Evolutionary conservation across 2,888 invertebrate genomes (phyloP), one percentile per base, ranked within the genome.

Genomic region (Epinotia demarniana): DNA sequence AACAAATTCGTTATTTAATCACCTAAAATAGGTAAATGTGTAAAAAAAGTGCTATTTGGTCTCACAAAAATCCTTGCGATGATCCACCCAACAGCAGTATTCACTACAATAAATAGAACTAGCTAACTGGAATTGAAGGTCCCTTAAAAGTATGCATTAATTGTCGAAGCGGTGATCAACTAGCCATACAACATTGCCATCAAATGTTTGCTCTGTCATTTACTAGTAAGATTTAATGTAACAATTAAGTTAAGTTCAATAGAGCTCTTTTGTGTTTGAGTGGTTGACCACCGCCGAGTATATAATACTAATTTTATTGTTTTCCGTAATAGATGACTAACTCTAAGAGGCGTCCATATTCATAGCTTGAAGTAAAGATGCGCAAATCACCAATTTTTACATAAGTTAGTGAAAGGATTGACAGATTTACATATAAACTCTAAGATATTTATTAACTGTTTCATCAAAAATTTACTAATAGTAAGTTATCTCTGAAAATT

Each of bases 51-150:
- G 89, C 90, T 91, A 92, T 91, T 93, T 93, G 93, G 93, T 94
- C 93, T 86, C 81, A 89, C 88, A 90, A 91, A 91, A 91, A 89
- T 86, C 87, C 81, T 82, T 84, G 82, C 81, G 83, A 86, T 88
- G 92, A 91, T 91, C 89, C 92, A 90, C 87, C 91, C 89, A 89
- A 89, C 77, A 86, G 90, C 85, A 87, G 89, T 90, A 89, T 89
- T 88, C 81, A 89, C 92, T 93, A 94, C 92, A 92, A 92, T 92
- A 92, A 90, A 91, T 93, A 92, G 91, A 92, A 91, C 92, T 93
- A 93, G 89, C 93, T 93, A 93, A 93, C 87, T 93, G 93, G 93
- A 93, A 93, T 93, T 93, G 89, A 92, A 93, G 93, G 94, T 93
- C 93, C 94, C 94, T 93, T 93, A 93, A 90, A 93, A 93, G 92